Evolutionary conservation across 2,797 vertebrate species (phyloP).

Genomic region (Anomalospiza imberbis): DNA sequence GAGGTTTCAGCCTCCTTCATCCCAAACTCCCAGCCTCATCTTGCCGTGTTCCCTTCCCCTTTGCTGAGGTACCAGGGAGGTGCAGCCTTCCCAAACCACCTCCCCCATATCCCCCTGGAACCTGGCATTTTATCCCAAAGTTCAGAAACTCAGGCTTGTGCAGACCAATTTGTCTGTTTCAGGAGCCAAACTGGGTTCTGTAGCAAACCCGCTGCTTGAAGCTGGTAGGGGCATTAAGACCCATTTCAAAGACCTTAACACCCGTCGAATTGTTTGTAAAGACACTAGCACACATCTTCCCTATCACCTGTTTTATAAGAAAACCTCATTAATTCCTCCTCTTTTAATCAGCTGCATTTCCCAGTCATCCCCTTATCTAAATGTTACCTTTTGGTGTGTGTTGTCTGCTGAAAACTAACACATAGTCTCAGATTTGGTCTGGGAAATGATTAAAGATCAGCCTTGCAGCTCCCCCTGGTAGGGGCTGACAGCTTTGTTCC

Average conservation of each 20-base stretch:
- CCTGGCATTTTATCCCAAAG: not conserved
- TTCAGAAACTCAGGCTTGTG: no score
- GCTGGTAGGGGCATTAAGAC: no score
- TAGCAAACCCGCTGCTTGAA: not conserved
- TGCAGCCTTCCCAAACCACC: rapidly evolving
- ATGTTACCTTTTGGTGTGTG: not conserved
- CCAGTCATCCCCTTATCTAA: not conserved
- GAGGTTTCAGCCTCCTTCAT: not conserved
- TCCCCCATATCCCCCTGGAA: no score
- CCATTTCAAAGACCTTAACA: no score
- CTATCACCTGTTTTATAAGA: not conserved
- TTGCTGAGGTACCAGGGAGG: no score
- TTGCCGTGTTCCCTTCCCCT: not conserved
- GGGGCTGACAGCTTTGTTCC: not conserved
- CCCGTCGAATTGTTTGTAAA: not conserved
- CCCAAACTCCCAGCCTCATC: rapidly evolving
- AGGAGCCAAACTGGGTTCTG: not conserved
- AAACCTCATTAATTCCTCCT: rapidly evolving
- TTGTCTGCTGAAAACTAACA: not conserved
- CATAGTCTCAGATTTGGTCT: not conserved
- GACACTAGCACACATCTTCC: not conserved
- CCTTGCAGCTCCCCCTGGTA: rapidly evolving
- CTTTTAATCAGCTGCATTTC: not conserved
- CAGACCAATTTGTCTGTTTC: rapidly evolving
- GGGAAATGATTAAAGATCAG: not conserved